Base-by-base conservation (phyloP, 2,113 vertebrate genomes). In the Parotia lawesii region DNA sequence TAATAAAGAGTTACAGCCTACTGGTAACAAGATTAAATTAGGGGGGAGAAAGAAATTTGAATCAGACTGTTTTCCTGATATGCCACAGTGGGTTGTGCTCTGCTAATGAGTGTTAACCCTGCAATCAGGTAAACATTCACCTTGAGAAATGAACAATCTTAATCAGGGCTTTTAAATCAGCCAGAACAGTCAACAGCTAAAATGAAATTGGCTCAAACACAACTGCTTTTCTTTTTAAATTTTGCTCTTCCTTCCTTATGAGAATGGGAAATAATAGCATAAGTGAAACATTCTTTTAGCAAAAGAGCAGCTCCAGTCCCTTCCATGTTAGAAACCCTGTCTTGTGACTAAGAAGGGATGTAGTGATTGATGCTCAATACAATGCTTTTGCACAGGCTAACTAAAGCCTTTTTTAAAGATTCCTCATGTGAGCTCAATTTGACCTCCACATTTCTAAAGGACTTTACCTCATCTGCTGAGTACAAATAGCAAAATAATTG, bases 1-100 rank as follows among this genome's bases (percentile, higher is more conserved):
- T 70, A 72, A 76, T 72, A 64, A 54, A 74, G 69, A 77, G 58
- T 50, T 79, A 28, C 50, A 91, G 23, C 23, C 18, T 85, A 27
- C 23, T 75, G 16, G 58, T 76, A 91, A 81, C 24, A 87, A 82
- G 58, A 87, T 93, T 87, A 89, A 82, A 93, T 82, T 58, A 75
- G 33, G 33, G 54, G 45, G 50, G 29, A 87, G 73, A 28, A 66
- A 87, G 35, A 87, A 69, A 45, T 73, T 69, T 61, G 60, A 83
- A 72, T 76, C 45, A 50, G 29, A 61, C n/a, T 69, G 7, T 90
- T 95, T 91, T 83, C 45, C 74, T 87, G 51, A 70, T 87, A 87
- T 66, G 50, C 45, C 54, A 66, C 78, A 62, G 82, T 29, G 38
- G 87, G 19, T 75, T 74, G 20, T 38, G 18, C 82, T 82, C 74